Evolutionary conservation across 2,113 vertebrate genomes (phyloP), one percentile per base, ranked within the genome.

Genomic region (Vireo altiloquus): DNA sequence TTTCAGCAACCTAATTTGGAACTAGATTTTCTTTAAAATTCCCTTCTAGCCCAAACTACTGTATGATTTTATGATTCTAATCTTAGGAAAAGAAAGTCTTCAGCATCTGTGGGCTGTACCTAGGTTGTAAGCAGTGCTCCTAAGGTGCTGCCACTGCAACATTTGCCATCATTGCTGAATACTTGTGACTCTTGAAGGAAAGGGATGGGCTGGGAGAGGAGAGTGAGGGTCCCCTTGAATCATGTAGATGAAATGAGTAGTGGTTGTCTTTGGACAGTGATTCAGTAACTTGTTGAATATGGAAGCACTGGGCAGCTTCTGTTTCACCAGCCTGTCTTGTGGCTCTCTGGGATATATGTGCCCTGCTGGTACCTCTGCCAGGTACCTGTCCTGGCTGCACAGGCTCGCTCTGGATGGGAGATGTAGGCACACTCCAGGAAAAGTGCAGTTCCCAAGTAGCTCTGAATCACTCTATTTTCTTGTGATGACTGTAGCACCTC

Each of bases 1-100:
- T 63, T 91, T 79, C 25, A 87, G 10, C 28, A 52, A 52, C 30
- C 30, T 77, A 53, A 50, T 60, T 66, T 68, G n/a, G 28, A 63
- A 28, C 22, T 39, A 46, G 22, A 13, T 80, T 40, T 46, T 78
- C 23, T 37, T 82, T 53, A 53, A 57, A 53, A 42, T 60, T 79
- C 30, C 18, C 9, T 75, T 69, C 27, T 25, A 87, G 16, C 24
- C 40, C 59, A 77, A 71, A 60, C 35, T 19, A 11, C 37, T 74
- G 40, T 35, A 28, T 56, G 31, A 77, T 13, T 19, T 4, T 19
- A 14, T 85, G 47, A 71, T 89, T 83, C n/a, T 53, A 22, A 40
- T 89, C 81, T 68, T 53, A 95, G 97, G 96, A 96, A 64, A 97
- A 94, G 75, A 97, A 96, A 88, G 94, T 96, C 21, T 98, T 98